Percentiles rank a stretch among this genome's conserved stretches.
Conservation (phyloP, 2,888 invertebrate genomes). For the Ganaspis brasiliensis region DNA sequence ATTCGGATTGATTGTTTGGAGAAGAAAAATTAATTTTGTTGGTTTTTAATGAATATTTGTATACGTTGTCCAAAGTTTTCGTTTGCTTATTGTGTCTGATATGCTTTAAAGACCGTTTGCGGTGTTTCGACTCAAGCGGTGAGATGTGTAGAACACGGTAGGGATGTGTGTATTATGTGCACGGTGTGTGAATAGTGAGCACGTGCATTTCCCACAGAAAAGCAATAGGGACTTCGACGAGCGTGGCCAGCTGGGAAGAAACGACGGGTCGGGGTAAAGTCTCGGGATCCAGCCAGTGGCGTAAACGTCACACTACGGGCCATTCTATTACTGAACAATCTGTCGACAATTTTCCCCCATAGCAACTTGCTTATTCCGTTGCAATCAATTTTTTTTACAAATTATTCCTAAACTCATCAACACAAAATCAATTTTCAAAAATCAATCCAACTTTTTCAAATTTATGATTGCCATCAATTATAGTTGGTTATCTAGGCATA, state of each 20-base stretch:
- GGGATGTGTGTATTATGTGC: conserved; percentile 48
- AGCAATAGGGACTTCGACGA: conserved; percentile 74
- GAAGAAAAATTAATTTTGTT: too few relatives aligned
- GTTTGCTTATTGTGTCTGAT: conserved; percentile 34
- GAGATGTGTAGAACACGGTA: conserved; percentile 39
- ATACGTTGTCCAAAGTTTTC: not conserved
- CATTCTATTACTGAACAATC: conserved; percentile 23
- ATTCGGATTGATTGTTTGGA: too few relatives aligned
- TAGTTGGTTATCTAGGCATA: too few relatives aligned
- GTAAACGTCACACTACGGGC: conserved; percentile 20
- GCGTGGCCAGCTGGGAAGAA: conserved; percentile 51
- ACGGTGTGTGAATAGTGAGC: conserved; percentile 76
- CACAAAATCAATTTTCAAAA: too few relatives aligned
- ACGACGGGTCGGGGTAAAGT: conserved; percentile 40
- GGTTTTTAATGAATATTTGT: not conserved
- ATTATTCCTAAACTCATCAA: too few relatives aligned
- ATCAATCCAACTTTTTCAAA: too few relatives aligned
- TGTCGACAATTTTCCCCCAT: not conserved
- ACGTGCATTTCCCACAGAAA: conserved; percentile 80
- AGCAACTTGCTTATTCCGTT: too few relatives aligned
- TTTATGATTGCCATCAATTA: too few relatives aligned
- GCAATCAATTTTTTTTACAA: not conserved
- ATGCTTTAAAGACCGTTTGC: conserved; percentile 37
- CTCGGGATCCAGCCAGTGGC: conserved; percentile 31
- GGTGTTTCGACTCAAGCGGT: conserved; percentile 29